Conservation (phyloP, 2,113 vertebrate genomes). For the Dasyprocta punctata region DNA sequence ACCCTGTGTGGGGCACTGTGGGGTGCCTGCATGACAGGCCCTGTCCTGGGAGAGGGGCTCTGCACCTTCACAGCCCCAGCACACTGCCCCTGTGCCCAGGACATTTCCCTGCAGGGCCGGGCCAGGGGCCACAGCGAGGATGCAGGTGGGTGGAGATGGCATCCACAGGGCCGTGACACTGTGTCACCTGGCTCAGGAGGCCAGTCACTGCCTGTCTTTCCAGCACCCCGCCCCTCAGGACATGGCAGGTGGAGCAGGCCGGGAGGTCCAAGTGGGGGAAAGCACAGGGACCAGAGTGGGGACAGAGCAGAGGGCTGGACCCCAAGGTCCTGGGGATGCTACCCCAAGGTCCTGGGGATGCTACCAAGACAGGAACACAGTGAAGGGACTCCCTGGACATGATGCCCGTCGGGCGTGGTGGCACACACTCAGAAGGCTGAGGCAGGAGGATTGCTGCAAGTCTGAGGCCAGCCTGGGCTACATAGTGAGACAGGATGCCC, state of each 20-base stretch:
- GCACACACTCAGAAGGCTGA: background rate
- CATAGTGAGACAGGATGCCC: background rate
- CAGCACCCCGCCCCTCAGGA: too few relatives aligned
- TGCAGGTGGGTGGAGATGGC: too few relatives aligned
- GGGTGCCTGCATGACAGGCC: background rate
- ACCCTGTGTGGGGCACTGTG: background rate
- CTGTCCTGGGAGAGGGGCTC: background rate
- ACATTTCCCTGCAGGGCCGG: background rate
- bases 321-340: too few relatives aligned
- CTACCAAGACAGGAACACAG: background rate
- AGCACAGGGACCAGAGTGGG: background rate
- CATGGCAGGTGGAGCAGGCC: background rate
- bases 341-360: too few relatives aligned
- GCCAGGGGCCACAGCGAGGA: background rate
- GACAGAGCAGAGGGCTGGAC: background rate
- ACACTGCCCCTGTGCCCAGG: background rate
- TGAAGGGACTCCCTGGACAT: background rate
- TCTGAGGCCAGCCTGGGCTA: background rate
- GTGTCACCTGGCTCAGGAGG: background rate
- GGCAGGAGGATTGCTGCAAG: background rate
- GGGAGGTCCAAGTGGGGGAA: background rate
- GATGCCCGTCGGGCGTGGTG: background rate
- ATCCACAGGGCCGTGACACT: background rate
- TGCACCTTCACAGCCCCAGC: background rate
- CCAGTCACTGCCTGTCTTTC: background rate